Percentiles rank a stretch among this genome's conserved stretches.
Conservation (phyloP, 53 echinoderm and acorn worm genomes). For the Temnopleurus reevesii region DNA sequence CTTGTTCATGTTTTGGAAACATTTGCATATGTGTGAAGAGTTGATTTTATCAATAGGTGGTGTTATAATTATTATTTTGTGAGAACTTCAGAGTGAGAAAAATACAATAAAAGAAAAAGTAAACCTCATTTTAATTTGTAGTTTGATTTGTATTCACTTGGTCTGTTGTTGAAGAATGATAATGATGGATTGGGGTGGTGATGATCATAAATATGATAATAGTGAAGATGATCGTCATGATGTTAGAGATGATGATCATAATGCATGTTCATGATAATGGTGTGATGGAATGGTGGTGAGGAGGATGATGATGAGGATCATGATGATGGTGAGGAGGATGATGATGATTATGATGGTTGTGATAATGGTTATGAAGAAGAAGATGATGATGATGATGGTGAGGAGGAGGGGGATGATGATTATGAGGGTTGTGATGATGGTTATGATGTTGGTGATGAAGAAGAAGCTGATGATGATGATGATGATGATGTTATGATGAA, state of each 20-base stretch:
- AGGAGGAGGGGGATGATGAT: neutral
- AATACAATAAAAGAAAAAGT: slow-evolving; percentile 14
- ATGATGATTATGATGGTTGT: neutral
- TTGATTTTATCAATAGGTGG: slow-evolving; percentile 46
- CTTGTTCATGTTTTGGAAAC: neutral
- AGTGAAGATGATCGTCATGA: neutral
- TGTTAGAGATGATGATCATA: neutral
- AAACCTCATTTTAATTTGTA: neutral
- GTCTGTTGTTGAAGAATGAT: neutral
- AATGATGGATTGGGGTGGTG: neutral
- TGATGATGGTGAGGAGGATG: neutral
- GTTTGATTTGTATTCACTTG: neutral
- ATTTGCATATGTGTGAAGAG: slow-evolving; percentile 29
- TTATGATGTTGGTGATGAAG: neutral
- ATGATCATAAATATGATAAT: neutral
- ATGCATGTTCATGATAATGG: neutral
- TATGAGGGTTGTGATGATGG: neutral
- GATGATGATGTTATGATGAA: neutral
- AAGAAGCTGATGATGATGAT: neutral
- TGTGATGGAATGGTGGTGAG: neutral
- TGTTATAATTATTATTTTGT: slow-evolving; percentile 40
- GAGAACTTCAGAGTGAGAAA: slow-evolving; percentile 12
- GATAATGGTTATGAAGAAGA: neutral
- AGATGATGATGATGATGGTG: neutral
- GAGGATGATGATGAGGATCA: neutral